phyloP scores from a whole-genome alignment of 2,888 invertebrate species.

The Amiota minor region DNA sequence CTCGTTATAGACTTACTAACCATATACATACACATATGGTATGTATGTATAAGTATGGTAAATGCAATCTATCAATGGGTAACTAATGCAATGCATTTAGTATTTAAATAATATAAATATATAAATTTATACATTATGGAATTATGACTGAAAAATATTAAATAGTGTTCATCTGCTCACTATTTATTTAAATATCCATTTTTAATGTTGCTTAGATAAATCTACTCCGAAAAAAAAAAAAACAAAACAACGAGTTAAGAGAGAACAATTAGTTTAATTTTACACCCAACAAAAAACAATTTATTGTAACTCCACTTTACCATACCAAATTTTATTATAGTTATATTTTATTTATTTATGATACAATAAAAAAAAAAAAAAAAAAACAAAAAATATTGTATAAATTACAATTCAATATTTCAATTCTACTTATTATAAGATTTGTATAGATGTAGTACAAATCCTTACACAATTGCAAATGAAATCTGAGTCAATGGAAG shows the following conservation, averaged over 20 bases:
- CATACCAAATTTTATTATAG: too few species aligned
- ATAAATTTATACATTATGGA: not conserved
- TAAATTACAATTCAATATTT: too few species aligned
- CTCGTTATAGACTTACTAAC: not conserved
- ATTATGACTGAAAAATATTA: slow-evolving; percentile 1
- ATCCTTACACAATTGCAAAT: not conserved
- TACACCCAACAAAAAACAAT: too few species aligned
- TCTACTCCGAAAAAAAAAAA: too few species aligned
- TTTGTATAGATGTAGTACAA: too few species aligned
- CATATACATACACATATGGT: not conserved
- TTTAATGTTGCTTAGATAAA: not conserved
- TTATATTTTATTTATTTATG: too few species aligned
- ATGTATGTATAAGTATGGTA: not conserved
- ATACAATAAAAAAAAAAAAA: too few species aligned
- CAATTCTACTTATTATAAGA: too few species aligned
- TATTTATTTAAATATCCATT: not conserved
- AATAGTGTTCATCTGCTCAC: not conserved
- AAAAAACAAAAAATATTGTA: too few species aligned
- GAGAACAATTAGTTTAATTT: too few species aligned
- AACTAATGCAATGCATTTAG: slow-evolving; percentile 8
- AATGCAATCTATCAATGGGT: not conserved
- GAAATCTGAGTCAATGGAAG: not conserved
- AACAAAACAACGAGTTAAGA: too few species aligned
- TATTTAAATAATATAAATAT: not conserved
- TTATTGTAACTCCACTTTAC: too few species aligned